Conservation (phyloP, 2,113 vertebrate genomes). For the Barnardius zonarius region DNA sequence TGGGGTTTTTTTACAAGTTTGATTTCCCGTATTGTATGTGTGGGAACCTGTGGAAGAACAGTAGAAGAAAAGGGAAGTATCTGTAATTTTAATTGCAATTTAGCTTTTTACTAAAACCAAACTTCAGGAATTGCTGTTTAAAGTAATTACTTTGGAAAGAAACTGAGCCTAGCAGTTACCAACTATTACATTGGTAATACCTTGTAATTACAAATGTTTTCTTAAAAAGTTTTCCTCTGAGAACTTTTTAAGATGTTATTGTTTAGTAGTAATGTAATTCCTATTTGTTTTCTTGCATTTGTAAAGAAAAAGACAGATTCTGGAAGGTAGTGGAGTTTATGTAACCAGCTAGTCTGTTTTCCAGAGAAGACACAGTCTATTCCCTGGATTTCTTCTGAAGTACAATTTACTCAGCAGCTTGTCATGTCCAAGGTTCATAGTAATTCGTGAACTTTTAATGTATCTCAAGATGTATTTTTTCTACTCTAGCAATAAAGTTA, state of each 20-base stretch:
- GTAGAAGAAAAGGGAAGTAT: neutral
- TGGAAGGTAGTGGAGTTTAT: neutral
- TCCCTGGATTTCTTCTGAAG: neutral
- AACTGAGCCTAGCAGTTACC: neutral
- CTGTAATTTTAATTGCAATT: neutral
- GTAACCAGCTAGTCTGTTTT: neutral
- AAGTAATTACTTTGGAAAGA: neutral
- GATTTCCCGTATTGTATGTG: neutral
- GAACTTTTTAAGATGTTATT: neutral
- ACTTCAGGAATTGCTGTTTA: neutral
- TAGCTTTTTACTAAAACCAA: neutral
- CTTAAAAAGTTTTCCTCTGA: neutral
- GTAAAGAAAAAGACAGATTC: neutral
- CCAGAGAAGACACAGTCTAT: neutral
- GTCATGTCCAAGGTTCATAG: neutral
- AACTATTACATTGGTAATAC: neutral
- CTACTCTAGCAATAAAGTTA: neutral
- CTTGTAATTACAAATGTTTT: neutral
- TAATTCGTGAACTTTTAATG: neutral
- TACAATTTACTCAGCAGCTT: slow-evolving; percentile 3
- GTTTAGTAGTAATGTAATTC: neutral
- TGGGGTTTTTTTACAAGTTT: neutral
- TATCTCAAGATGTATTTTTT: neutral
- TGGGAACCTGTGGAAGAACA: neutral
- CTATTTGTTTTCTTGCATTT: neutral